Evolutionary conservation across 2,797 vertebrate genomes (phyloP).

Genomic region (Sebastes reedi): DNA sequence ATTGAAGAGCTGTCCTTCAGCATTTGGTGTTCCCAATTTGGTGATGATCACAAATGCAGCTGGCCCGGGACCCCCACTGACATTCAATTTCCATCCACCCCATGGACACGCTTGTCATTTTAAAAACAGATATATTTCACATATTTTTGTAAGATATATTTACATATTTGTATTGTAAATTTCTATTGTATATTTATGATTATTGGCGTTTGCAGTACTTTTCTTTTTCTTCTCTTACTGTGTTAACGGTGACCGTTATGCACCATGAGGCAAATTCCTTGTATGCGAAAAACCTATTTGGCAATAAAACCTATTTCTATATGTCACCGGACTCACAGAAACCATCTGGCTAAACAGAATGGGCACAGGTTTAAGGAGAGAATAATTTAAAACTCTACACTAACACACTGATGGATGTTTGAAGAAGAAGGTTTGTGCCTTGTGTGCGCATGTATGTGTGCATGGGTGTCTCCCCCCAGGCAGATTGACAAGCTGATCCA

Average conservation of each 20-base stretch:
- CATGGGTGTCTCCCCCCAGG: constrained; percentile 1
- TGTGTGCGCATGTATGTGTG: not conserved
- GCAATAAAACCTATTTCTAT: not conserved
- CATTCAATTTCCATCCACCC: too few species aligned
- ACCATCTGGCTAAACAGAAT: not conserved
- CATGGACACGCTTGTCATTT: too few species aligned
- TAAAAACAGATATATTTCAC: too few species aligned
- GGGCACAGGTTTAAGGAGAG: not conserved
- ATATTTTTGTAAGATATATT: too few species aligned
- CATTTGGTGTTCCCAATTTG: not conserved
- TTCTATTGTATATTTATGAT: not conserved
- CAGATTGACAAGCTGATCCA: constrained; percentile 35
- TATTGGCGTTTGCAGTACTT: not conserved
- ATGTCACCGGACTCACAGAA: not conserved
- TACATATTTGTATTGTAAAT: too few species aligned
- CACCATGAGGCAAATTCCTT: not conserved
- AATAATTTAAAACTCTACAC: not conserved
- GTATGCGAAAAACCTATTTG: not conserved
- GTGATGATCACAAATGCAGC: not conserved
- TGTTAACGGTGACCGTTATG: not conserved
- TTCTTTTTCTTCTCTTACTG: not conserved
- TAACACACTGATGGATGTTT: constrained; percentile 7
- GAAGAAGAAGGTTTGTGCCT: constrained; percentile 5
- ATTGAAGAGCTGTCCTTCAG: not conserved
- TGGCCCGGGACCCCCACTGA: too few species aligned